Base-by-base conservation (phyloP, 2,888 invertebrate species). In the Drosophila paracracens region DNA sequence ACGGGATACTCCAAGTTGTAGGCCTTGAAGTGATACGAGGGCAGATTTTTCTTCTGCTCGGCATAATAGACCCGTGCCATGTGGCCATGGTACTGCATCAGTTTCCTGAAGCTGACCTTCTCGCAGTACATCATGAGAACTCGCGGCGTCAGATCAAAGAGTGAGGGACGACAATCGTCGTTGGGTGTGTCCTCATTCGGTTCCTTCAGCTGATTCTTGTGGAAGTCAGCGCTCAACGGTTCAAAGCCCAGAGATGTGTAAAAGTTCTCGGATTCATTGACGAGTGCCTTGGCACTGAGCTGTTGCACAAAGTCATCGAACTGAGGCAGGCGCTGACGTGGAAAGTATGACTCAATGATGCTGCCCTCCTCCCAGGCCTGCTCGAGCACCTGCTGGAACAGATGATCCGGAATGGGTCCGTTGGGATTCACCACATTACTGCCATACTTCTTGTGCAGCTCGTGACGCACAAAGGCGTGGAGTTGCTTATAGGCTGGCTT, bases 381-480 rank as follows among this genome's bases (percentile, higher is more conserved):
- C 33, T 90, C 89, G 1, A 92, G 61, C 0, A 93, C 92, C 74
- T 93, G 92, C 66, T 96, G 96, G 75, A 96, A 93, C 16, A 97
- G 93, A 94, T 97, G 97, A 25, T 96, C 96, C 0, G 97, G 97
- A 64, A 97, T 96, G 0, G 96, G 96, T 54, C 96, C 96, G 70
- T 93, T 94, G 50, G 94, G 94, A 0, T 95, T 94, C 0, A 96
- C 94, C 0, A 96, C 93, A 27, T 94, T 93, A 11, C 95, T 94
- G 2, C 97, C 97, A 90, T 97, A 97, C 82, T 95, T 95, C 84
- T 95, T 94, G 35, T 95, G 93, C 31, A 98, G 93, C 69, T 96
- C 95, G 68, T 95, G 94, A 74, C 97, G 94, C 1, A 97, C 96
- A 84, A 97, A 97, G 0, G 97, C 96, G 88, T 98, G 98, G 3